These are phyloP conservation scores for Xenentodon cancila DNA, from an alignment of 2,797 vertebrate genomes.

Conservation along the genomic window DNA sequence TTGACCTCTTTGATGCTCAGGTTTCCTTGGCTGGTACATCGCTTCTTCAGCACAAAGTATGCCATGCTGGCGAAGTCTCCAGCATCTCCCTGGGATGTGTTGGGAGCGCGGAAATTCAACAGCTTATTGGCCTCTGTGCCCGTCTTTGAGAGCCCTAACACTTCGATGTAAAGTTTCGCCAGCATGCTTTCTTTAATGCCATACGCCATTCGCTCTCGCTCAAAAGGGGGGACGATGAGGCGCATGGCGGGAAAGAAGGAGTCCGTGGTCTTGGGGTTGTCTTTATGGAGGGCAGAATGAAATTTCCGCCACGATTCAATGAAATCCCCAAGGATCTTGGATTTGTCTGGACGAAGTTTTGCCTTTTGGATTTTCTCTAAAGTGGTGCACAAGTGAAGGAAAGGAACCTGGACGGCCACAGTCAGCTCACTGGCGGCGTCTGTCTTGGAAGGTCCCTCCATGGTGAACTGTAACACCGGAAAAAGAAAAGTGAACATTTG, in stretches of 20 bases:
- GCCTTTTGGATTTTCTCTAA: conserved; percentile 92
- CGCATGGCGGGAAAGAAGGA: conserved; percentile 97
- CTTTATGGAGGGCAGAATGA: conserved; percentile 90
- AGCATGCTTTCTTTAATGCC: conserved; percentile 98
- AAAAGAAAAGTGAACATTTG: not conserved
- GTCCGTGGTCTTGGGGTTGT: conserved; percentile 84
- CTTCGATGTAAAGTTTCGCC: conserved; percentile 95
- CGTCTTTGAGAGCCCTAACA: conserved; percentile 90
- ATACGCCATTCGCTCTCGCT: conserved; percentile 95
- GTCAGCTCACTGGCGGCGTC: conserved; percentile 61
- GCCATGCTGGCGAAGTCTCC: conserved; percentile 95
- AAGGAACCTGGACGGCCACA: conserved; percentile 91
- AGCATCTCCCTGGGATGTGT: conserved; percentile 85
- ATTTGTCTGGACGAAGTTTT: conserved; percentile 90
- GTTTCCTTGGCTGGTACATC: conserved; percentile 86
- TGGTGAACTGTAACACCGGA: conserved; percentile 50
- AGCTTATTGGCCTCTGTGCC: conserved; percentile 93
- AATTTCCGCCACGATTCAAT: conserved; percentile 94
- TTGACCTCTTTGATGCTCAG: conserved; percentile 92
- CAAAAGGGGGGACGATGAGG: conserved; percentile 91
- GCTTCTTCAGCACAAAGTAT: conserved; percentile 93
- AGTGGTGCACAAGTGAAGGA: conserved; percentile 89
- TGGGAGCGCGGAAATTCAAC: conserved; percentile 91
- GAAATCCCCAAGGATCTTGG: conserved; percentile 87
- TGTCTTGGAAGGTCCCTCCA: conserved; percentile 70